Evolutionary conservation across 2,888 invertebrate species (phyloP).

Genomic region (Masnerella sp.): DNA sequence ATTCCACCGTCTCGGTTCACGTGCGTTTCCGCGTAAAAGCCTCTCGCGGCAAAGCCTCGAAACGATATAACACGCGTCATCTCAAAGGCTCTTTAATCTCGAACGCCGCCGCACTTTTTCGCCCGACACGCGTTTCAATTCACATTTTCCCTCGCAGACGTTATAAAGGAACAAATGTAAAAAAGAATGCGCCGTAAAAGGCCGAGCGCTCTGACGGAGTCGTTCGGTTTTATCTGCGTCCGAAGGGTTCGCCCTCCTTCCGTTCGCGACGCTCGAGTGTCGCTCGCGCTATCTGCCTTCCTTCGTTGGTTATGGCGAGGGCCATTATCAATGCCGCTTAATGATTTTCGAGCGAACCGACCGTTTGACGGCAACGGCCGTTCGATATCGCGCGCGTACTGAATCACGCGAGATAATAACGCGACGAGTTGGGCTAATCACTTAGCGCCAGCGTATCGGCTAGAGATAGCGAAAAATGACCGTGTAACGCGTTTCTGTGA

Average conservation of each 20-base stretch:
- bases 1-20: conserved; percentile 14
- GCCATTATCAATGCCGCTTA: conserved; percentile 67
- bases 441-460: conserved; percentile 11
- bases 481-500: conserved; percentile 25
- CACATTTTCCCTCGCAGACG: conserved; percentile 52
- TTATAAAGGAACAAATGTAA: conserved; percentile 57
- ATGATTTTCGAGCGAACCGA: conserved; percentile 70
- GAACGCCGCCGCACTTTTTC: conserved; percentile 53
- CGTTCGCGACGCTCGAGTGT: conserved; percentile 64
- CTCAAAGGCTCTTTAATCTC: conserved; percentile 60
- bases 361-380: conserved; percentile 50
- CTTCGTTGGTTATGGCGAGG: conserved; percentile 64
- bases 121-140: conserved; percentile 49
- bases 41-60: conserved; percentile 30
- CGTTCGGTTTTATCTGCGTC: conserved; percentile 68
- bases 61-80: conserved; percentile 58
- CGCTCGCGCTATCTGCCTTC: conserved; percentile 69
- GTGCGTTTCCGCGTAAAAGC: conserved; percentile 28
- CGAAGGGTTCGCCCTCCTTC: conserved; percentile 62
- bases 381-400: conserved; percentile 34
- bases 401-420: conserved; percentile 44
- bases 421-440: conserved; percentile 38
- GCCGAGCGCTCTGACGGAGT: conserved; percentile 66
- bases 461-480: conserved; percentile 6
- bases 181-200: conserved; percentile 62